These are phyloP conservation scores for Parasteatoda lunata DNA, from an alignment of 2,888 invertebrate species.

Conservation along the genomic window DNA sequence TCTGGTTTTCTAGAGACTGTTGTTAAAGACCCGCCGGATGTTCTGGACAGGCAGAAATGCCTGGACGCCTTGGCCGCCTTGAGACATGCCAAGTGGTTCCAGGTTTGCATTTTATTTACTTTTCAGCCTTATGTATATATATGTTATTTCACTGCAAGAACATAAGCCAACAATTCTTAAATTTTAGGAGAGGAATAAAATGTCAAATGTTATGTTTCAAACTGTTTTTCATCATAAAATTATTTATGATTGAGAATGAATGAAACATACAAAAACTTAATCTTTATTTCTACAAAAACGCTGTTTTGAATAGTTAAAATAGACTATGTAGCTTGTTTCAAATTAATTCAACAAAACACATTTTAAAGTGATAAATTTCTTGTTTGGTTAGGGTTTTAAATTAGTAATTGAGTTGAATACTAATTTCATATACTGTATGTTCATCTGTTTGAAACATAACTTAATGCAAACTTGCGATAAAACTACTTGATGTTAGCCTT, in stretches of 20 bases:
- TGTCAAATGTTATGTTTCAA: slow-evolving; percentile 57
- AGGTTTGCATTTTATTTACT: slow-evolving; percentile 80
- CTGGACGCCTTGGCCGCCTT: slow-evolving; percentile 99
- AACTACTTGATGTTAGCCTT: slow-evolving; percentile 7
- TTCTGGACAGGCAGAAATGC: slow-evolving; percentile 99
- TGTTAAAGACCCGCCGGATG: slow-evolving; percentile 84
- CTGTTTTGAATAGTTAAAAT: neutral
- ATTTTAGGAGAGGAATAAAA: neutral
- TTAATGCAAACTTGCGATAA: neutral
- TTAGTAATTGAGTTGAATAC: neutral
- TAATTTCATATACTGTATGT: slow-evolving; percentile 20
- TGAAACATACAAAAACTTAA: neutral
- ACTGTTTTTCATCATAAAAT: slow-evolving; percentile 32
- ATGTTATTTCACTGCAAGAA: neutral
- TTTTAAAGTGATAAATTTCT: too few species aligned
- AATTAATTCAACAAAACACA: too few species aligned
- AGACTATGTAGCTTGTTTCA: too few species aligned
- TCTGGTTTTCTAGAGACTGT: slow-evolving; percentile 74
- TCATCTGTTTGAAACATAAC: slow-evolving; percentile 64
- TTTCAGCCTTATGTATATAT: slow-evolving; percentile 74
- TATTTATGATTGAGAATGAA: neutral
- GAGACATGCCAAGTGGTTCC: slow-evolving; percentile 99
- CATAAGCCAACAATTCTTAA: neutral
- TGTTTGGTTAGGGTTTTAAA: too few species aligned
- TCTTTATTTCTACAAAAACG: neutral